Evolutionary conservation across 2,888 invertebrate species (phyloP).

Genomic region (Sarcophaga subvicina): DNA sequence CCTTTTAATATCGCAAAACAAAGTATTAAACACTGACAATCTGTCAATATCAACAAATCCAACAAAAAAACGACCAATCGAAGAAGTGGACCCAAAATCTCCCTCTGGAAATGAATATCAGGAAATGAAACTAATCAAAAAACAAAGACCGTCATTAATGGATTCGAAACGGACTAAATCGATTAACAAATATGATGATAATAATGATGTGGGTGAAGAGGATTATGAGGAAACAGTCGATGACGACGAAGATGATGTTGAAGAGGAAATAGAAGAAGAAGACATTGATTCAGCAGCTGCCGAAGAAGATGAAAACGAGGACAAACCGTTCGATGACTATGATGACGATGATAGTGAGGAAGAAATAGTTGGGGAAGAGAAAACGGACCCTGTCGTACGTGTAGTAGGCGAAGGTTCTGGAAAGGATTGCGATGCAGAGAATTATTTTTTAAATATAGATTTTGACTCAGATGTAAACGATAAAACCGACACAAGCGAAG

Average conservation of each 20-base stretch:
- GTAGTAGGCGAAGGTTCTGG: slow-evolving; percentile 88
- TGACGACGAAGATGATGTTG: slow-evolving; percentile 73
- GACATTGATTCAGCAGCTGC: slow-evolving; percentile 79
- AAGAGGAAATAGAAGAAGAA: slow-evolving; percentile 76
- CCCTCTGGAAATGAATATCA: slow-evolving; percentile 57
- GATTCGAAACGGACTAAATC: slow-evolving; percentile 79
- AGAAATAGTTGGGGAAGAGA: slow-evolving; percentile 84
- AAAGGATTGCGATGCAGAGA: slow-evolving; percentile 84
- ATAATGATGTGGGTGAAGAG: slow-evolving; percentile 74
- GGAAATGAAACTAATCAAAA: slow-evolving; percentile 70
- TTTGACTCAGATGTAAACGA: slow-evolving; percentile 20
- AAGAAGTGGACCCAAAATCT: slow-evolving; percentile 73
- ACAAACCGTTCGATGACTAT: slow-evolving; percentile 75
- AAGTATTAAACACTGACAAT: slow-evolving; percentile 69
- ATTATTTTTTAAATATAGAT: slow-evolving; percentile 35
- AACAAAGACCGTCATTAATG: slow-evolving; percentile 77
- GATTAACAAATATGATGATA: slow-evolving; percentile 78
- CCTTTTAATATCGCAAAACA: slow-evolving; percentile 77
- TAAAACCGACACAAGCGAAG: slow-evolving; percentile 84
- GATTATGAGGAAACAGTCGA: slow-evolving; percentile 73
- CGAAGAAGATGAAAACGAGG: slow-evolving; percentile 77
- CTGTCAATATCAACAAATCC: slow-evolving; percentile 61
- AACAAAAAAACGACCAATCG: slow-evolving; percentile 74
- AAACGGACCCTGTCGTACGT: slow-evolving; percentile 88
- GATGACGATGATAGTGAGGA: slow-evolving; percentile 75